A percentile compares a stretch with the other conserved stretches of the same genome.
These are phyloP conservation scores for Columba guinea DNA, from an alignment of 2,797 vertebrate genomes.

Conservation along the genomic window DNA sequence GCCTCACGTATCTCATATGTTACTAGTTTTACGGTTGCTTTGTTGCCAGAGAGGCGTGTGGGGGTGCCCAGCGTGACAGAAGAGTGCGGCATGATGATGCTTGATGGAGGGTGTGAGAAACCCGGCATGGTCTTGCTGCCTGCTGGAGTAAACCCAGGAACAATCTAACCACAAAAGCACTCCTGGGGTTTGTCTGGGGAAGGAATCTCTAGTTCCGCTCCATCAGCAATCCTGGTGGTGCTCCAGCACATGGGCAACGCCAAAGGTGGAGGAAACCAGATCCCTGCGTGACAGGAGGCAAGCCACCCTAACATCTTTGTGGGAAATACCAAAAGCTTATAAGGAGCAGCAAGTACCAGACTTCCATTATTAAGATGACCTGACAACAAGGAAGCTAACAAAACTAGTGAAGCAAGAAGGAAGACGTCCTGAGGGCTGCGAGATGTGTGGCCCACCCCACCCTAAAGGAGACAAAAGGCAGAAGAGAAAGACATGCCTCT, in stretches of 20 bases:
- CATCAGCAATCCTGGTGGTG: neutral
- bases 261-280: neutral
- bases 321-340: neutral
- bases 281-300: neutral
- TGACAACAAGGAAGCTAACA: neutral
- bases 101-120: neutral
- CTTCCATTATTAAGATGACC: neutral
- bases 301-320: neutral
- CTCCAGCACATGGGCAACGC: neutral
- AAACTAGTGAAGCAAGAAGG: neutral
- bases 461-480: neutral
- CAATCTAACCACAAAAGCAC: slow-evolving; percentile 27
- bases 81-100: neutral
- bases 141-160: slow-evolving; percentile 17
- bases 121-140: neutral
- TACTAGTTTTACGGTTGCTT: neutral
- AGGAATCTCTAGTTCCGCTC: neutral
- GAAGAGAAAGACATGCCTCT: neutral
- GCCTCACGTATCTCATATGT: neutral
- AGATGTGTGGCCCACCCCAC: neutral
- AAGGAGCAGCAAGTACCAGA: neutral
- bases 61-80: neutral
- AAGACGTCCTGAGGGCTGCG: neutral
- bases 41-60: neutral
- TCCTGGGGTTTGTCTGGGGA: slow-evolving; percentile 24